Evolutionary conservation across 2,113 vertebrate genomes (phyloP).

Genomic region (Scartelaos histophorus): DNA sequence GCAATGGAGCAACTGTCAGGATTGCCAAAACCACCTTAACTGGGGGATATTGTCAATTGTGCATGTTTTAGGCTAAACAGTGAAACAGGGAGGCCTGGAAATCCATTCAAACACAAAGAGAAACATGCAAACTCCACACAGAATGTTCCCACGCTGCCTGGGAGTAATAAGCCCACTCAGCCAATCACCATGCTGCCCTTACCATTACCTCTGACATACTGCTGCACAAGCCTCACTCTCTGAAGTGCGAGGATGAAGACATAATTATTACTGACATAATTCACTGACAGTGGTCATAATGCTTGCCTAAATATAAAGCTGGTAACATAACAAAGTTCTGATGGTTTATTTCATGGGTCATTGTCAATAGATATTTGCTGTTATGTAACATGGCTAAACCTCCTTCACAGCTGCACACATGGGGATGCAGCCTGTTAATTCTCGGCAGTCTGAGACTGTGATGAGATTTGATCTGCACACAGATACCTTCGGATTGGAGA

Average conservation of each 20-base stretch:
- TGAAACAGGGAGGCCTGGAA: too few species aligned
- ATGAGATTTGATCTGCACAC: conserved; percentile 63
- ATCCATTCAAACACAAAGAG: neutral
- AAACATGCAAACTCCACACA: neutral
- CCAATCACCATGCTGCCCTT: neutral
- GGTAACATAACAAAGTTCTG: neutral
- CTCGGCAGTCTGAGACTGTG: conserved; percentile 51
- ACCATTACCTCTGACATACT: neutral
- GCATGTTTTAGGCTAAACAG: neutral
- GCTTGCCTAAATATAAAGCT: neutral
- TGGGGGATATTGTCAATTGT: neutral
- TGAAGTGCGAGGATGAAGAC: too few species aligned
- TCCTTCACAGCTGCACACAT: conserved; percentile 48
- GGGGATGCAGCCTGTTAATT: conserved; percentile 51
- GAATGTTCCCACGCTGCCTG: neutral
- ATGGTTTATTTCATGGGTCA: conserved; percentile 23
- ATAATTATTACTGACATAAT: too few species aligned
- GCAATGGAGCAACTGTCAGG: too few species aligned
- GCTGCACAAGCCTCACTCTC: too few species aligned
- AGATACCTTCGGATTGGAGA: conserved; percentile 65
- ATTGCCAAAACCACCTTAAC: too few species aligned
- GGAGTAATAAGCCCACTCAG: neutral
- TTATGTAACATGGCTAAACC: conserved; percentile 59
- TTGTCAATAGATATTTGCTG: conserved; percentile 43
- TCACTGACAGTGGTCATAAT: neutral